Base-by-base conservation (phyloP, 2,113 vertebrate species). In the Eptatretus burgeri region DNA sequence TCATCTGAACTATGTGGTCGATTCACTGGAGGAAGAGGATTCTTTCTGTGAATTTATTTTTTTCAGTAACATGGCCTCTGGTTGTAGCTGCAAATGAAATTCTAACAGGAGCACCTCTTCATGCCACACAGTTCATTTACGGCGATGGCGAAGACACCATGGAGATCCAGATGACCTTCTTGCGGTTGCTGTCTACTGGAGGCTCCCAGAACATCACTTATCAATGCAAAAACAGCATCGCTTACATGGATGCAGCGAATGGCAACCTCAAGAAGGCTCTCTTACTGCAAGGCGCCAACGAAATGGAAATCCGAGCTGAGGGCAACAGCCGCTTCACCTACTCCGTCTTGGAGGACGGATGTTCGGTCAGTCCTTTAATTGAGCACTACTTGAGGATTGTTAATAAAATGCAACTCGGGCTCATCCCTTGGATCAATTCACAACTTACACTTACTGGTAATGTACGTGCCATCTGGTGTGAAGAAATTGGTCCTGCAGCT, bases 181-280 rank as follows among this genome's bases (percentile, higher is more conserved):
- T 60, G 56, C 56, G 56, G n/a, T 20, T 60, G n/a, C 20, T 60
- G n/a, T 60, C 56, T 11, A 60, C 56, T 10, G 56, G 20, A 20
- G 56, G n/a, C 56, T 60, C 56, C 12, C 56, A 60, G 56, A 60
- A 60, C n/a, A 60, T 60, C 56, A 60, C 56, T n/a, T 60, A 60
- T 60, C 56, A 60, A n/a, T 60, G 56, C 56, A 60, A 60, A 20
- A 60, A 60, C 56, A 60, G 56, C 56, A 20, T 60, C 10, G 56
- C 56, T 11, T 60, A 60, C 56, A n/a, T 17, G 56, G 12, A 60
- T 20, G 56, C n/a, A 60, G 56, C 56, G n/a, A 20, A 10, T 60
- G 56, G 56, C n/a, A 60, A 60, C 2, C 56, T 60, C n/a, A n/a
- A 60, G 56, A n/a, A 60, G 56, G 56, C 56, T n/a, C 56, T 60